phyloP scores from a whole-genome alignment of 1,140 invertebrate genomes.

The Brachionus calyciflorus region DNA sequence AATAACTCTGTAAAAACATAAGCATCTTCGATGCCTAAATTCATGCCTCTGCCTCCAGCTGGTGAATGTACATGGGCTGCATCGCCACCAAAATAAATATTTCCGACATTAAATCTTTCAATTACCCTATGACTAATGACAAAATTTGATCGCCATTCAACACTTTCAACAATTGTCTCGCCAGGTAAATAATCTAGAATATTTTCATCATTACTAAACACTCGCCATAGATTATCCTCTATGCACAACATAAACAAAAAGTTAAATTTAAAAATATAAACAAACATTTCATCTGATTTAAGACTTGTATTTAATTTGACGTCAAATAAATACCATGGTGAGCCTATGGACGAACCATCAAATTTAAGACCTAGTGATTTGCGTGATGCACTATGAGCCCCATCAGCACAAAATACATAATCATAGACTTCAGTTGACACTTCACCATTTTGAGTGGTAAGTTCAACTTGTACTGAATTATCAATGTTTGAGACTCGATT shows the following conservation, averaged over 20 bases:
- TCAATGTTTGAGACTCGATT: background rate
- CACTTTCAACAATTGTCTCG: background rate
- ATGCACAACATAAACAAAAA: background rate
- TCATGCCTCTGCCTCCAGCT: conserved; percentile 23
- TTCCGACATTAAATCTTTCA: background rate
- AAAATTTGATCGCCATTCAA: background rate
- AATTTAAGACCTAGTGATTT: conserved; percentile 7
- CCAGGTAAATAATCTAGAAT: background rate
- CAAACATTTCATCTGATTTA: background rate
- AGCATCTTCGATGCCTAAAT: conserved; percentile 20
- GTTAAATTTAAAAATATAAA: background rate
- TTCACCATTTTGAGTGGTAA: background rate
- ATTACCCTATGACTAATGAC: background rate
- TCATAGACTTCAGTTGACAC: background rate
- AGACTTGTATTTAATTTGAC: background rate
- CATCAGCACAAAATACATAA: conserved; percentile 17
- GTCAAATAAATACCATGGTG: background rate
- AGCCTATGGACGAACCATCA: background rate
- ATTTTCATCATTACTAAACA: background rate
- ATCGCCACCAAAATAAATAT: conserved; percentile 1
- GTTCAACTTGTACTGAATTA: background rate
- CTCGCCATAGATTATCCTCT: background rate
- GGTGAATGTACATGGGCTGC: conserved; percentile 34
- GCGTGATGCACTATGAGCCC: background rate
- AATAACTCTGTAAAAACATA: background rate